Conservation (phyloP, 2,113 vertebrate species). For the Hydrolagus affinis region DNA sequence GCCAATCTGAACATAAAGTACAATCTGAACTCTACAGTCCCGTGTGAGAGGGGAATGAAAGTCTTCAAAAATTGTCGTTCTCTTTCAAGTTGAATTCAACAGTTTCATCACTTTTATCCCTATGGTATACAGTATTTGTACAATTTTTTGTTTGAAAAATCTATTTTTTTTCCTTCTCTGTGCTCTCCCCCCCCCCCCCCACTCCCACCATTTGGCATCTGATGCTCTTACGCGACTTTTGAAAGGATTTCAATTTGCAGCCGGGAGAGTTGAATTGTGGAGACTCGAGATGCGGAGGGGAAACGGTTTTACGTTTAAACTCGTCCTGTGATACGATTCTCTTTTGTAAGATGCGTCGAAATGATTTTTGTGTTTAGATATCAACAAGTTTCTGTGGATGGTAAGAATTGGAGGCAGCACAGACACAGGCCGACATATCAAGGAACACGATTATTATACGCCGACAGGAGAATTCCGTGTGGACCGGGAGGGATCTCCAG, state of each 20-base stretch:
- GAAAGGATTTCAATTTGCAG: not conserved
- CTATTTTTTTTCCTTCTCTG: too few species aligned
- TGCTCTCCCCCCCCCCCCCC: too few species aligned
- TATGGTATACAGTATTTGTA: too few species aligned
- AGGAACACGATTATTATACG: constrained; percentile 96
- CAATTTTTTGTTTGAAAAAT: too few species aligned
- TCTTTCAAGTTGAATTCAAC: not conserved
- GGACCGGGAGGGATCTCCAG: constrained; percentile 86
- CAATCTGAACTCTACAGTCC: not conserved
- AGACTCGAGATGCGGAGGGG: not conserved
- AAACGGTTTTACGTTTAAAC: not conserved
- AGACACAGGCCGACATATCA: constrained; percentile 90
- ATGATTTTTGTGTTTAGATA: constrained; percentile 53
- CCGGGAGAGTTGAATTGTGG: not conserved
- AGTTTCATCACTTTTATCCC: not conserved
- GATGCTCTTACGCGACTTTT: not conserved
- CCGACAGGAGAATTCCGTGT: constrained; percentile 92
- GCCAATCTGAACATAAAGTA: too few species aligned
- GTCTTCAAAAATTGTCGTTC: not conserved
- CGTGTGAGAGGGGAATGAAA: not conserved
- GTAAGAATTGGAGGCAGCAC: constrained; percentile 96
- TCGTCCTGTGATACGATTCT: not conserved
- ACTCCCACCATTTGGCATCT: not conserved
- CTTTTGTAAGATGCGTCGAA: not conserved
- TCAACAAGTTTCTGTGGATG: constrained; percentile 99